Evolutionary conservation across 2,888 invertebrate genomes (phyloP), one percentile per base, ranked within the genome.

Genomic region (Oeneis ivallda): DNA sequence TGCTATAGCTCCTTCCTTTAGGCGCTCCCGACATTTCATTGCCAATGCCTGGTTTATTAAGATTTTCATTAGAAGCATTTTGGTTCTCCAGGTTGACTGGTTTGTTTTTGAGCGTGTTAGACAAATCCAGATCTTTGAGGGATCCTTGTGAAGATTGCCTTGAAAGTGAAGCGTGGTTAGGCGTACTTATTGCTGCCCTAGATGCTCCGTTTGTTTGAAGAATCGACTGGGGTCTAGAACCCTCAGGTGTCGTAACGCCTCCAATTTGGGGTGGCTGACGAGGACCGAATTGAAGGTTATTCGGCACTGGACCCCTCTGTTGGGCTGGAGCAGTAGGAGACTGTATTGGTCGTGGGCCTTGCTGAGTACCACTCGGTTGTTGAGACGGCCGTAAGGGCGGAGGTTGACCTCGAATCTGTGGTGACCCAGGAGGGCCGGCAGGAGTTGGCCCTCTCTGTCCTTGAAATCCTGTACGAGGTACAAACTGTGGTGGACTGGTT

Each of bases 1-100:
- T 89, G 73, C 93, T 93, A 70, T 82, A 93, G 74, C 93, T 93
- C 77, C 93, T 87, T 39, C 89, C 89, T 81, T 93, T 93, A 71
- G 87, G 83, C 72, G 87, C 79, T 68, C 89, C 89, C 70, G 89
- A 78, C 70, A 87, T 79, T 63, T 90, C 90, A 74, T 81, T 76
- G 68, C 82, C 85, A 72, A 85, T 84, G 74, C 92, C 92, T 71
- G 84, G 71, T 76, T 85, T 88, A 78, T 84, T 84, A 75, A 82
- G 83, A 61, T 77, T 82, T 59, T 84, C 89, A 82, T 80, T 81
- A 37, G 77, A 71, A 65, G 76, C 75, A 72, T 74, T 80, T 86
- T 84, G 87, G 77, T 85, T 86, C 79, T 89, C 90, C 92, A 87
- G 92, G 85, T 84, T 91, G 85, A 71, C 85, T 80, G 85, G 75